Base-by-base conservation (phyloP, 2,113 vertebrate species). In the Riparia riparia region DNA sequence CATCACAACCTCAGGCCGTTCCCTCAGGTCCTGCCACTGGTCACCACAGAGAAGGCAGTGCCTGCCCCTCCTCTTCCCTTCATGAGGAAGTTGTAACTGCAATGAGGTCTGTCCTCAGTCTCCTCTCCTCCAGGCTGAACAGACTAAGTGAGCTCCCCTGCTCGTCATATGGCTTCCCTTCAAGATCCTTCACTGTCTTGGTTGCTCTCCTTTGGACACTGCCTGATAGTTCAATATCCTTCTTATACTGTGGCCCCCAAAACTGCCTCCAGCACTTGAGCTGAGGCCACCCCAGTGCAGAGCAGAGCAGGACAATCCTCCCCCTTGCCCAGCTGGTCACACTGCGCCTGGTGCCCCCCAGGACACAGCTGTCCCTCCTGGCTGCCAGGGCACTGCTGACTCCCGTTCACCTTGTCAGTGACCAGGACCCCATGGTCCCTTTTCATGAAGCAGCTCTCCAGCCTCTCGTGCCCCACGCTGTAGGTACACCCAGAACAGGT, bases 301-400 rank as follows among this genome's bases (percentile, higher is more conserved):
- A 37, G 37, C 51, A 73, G 58, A 44, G 25, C n/a, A 17, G 34
- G 39, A 82, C 24, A 47, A 41, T 47, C 16, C 53, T 6, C 6
- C 37, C 44, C 42, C 51, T 28, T 17, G 9, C 21, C 50, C 0
- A 0, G 31, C 58, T 80, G 76, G 22, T 0, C 0, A 60, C 47
- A 69, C 60, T 68, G 24, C 12, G 4, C 45, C 60, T 66, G 51
- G 4, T 51, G 37, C 0, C 8, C 47, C 12, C 18, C 45, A 29
- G 39, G 24, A 57, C 34, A 72, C 0, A 0, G 7, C 0, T 44
- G 66, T 6, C 50, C 17, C 14, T 22, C 25, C 63, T 69, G 78
- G 41, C n/a, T 76, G 47, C 70, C 70, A 69, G 54, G 69, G 17
- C 25, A 31, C 70, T 76, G 70, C 41, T 49, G 79, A 0, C 20